Evolutionary conservation across 2,113 vertebrate species (phyloP).

Genomic region (Panurus biarmicus): DNA sequence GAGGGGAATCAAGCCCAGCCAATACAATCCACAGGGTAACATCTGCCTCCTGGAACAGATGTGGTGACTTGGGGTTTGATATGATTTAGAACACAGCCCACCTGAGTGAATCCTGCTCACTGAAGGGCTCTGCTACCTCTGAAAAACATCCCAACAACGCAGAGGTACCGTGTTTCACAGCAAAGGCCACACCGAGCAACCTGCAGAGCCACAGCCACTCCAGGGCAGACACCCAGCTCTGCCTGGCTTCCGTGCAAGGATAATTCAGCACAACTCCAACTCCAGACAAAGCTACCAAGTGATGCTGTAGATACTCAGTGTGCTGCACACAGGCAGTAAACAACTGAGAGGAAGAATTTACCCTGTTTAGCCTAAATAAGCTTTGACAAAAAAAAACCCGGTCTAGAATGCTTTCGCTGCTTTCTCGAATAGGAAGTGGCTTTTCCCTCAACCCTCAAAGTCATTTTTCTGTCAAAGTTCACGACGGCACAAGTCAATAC

Average conservation of each 20-base stretch:
- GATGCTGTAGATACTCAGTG: rapidly evolving
- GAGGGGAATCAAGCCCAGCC: not conserved
- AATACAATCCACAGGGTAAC: rapidly evolving
- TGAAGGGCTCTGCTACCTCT: not conserved
- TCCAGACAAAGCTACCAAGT: no score
- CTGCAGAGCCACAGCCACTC: not conserved
- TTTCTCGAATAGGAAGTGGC: not conserved
- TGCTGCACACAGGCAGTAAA: not conserved
- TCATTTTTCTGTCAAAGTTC: not conserved
- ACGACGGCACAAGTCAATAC: rapidly evolving
- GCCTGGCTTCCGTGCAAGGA: not conserved
- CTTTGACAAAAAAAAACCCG: not conserved
- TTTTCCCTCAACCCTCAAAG: not conserved
- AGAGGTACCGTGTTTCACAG: not conserved
- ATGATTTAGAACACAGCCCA: not conserved
- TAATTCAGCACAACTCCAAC: not conserved
- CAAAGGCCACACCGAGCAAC: not conserved
- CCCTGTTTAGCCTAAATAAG: not conserved
- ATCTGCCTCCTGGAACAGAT: not conserved
- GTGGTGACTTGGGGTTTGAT: not conserved
- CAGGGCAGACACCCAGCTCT: not conserved
- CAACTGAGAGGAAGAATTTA: not conserved
- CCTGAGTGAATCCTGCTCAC: not conserved
- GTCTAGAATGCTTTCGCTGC: not conserved
- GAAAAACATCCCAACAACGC: not conserved